Percentiles rank a stretch among this genome's conserved stretches.
Evolutionary conservation across 2,113 vertebrate species (phyloP).

Genomic region (Nipponia nippon): DNA sequence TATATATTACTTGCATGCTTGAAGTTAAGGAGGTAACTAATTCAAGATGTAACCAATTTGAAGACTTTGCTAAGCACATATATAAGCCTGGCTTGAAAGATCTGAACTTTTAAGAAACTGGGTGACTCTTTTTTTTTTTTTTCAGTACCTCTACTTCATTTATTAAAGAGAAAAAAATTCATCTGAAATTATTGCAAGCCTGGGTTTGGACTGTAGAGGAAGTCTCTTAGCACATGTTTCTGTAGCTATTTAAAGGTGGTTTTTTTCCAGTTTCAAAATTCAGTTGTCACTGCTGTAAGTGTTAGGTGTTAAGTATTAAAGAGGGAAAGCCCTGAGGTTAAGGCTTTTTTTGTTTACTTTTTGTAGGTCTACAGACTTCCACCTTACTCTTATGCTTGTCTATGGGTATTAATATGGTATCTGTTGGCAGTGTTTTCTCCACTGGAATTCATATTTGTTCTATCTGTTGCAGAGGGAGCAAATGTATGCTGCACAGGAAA

Average conservation of each 20-base stretch:
- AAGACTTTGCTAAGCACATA: background rate
- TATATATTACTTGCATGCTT: background rate
- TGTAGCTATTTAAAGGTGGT: background rate
- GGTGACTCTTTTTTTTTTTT: background rate
- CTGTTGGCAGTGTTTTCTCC: background rate
- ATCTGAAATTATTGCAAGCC: background rate
- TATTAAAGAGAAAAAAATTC: background rate
- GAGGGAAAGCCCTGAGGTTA: background rate
- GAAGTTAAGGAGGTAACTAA: background rate
- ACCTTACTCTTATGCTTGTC: background rate
- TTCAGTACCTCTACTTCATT: background rate
- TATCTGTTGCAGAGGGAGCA: slow-evolving; percentile 85
- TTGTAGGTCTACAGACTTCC: background rate
- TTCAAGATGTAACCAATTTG: background rate
- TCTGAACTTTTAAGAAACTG: background rate
- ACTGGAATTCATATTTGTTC: background rate
- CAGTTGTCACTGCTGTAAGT: background rate
- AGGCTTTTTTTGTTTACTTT: background rate
- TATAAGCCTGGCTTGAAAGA: background rate
- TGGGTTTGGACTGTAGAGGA: background rate
- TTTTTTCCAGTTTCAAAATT: background rate
- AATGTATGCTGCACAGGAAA: slow-evolving; percentile 96
- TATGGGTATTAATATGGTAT: background rate
- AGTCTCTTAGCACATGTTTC: background rate
- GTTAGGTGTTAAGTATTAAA: background rate